Evolutionary conservation across 2,888 invertebrate genomes (phyloP).

Genomic region (Drosophila merina): DNA sequence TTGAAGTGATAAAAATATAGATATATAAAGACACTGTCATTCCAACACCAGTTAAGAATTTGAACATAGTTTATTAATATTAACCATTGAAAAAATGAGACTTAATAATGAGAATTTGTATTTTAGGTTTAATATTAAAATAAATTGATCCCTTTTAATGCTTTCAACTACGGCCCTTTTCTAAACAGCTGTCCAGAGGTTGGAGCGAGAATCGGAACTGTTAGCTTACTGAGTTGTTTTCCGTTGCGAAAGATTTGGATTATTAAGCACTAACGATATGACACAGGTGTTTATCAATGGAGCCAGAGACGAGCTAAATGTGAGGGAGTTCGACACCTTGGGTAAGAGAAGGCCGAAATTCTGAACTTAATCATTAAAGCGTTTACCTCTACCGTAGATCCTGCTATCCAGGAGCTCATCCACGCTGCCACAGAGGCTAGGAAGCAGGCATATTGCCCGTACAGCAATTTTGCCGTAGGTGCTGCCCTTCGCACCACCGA

Average conservation of each 20-base stretch:
- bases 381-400: constrained; percentile 84
- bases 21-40: too few species aligned
- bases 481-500: constrained; percentile 91
- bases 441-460: constrained; percentile 90
- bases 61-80: neutral
- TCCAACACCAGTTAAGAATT: neutral
- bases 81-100: too few species aligned
- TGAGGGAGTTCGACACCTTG: constrained; percentile 72
- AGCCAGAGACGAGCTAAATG: constrained; percentile 66
- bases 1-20: neutral
- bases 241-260: constrained; percentile 19
- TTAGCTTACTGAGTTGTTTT: constrained; percentile 23
- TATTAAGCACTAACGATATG: constrained; percentile 48
- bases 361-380: neutral
- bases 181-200: constrained; percentile 24
- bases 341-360: constrained; percentile 52
- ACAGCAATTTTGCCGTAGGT: constrained; percentile 95
- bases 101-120: neutral
- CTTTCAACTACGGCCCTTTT: neutral
- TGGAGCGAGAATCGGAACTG: constrained; percentile 3
- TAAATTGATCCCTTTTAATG: neutral
- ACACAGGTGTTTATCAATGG: constrained; percentile 78
- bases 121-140: neutral
- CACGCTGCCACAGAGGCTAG: constrained; percentile 87
- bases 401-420: constrained; percentile 87